Base-by-base conservation (phyloP, 2,888 invertebrate species). In the Oxyteleia sp. region DNA sequence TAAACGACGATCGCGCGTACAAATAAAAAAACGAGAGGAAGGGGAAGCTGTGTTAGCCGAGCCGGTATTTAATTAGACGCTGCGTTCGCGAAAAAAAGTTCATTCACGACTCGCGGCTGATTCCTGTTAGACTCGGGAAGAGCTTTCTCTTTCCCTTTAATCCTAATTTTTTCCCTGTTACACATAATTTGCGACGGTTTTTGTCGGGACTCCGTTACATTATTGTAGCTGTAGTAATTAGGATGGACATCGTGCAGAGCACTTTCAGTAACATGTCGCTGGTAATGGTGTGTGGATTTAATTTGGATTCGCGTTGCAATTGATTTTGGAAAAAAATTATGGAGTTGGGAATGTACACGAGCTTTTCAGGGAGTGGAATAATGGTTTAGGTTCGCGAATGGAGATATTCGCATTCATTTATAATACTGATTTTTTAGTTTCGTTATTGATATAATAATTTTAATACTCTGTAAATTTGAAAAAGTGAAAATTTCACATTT, bases 111-210 rank as follows among this genome's bases (percentile, higher is more conserved):
- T 85, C 87, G 85, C 68, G 71, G 66, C 51, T 79, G 76, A 85
- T 81, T 74, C 55, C 55, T 57, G 53, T 38, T 45, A 49, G 16
- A 32, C 16, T 18, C 16, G 5, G 32, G 47, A 38, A 13, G 35
- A 20, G 18, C n/a, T n/a, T n/a, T n/a, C n/a, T n/a, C n/a, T 53
- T 38, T 45, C 49, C 66, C 51, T 72, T 64, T 61, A 63, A 61
- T 72, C 61, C 53, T 29, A 45, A 41, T 66, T 78, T 66, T 59
- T 63, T 68, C 41, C 49, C 51, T 66, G 43, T 69, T 57, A 55
- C 47, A 79, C 86, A 87, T 90, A 86, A 87, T 88, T 90, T 87
- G 87, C 88, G 85, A 89, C 86, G 86, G 87, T 90, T 89, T 89
- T 89, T 90, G 61, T n/a, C 61, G 41, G 64, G 80, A 80, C 82